Evolutionary conservation across 2,113 vertebrate species (phyloP), one percentile per base, ranked within the genome.

Genomic region (Hypocryptadius cinnamomeus): DNA sequence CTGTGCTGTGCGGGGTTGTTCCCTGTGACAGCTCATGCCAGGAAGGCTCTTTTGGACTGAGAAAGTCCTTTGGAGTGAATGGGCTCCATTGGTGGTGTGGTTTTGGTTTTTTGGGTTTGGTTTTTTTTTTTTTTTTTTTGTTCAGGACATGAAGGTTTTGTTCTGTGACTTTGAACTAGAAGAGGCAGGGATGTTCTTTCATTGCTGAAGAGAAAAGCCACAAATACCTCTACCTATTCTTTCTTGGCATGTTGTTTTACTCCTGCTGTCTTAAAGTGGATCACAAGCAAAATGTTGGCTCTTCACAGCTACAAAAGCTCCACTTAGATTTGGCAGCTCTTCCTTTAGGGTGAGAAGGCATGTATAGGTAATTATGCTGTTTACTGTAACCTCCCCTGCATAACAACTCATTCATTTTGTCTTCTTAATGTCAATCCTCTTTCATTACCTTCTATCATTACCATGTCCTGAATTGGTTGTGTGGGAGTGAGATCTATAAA

Each of bases 11-110:
- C 2, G n/a, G 51, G 47, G 45, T 30, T 5, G 1, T 64, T 39
- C 56, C 20, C 56, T 64, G n/a, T 24, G 50, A 28, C 1, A 4
- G 0, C 12, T 76, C 2, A 0, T 39, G 8, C 20, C 3, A 1
- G 54, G 68, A 71, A 47, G 25, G 28, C 35, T 76, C 23, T 33
- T 79, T 44, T 0, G 27, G 24, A 22, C 22, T 30, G 30, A 64
- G 31, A 40, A 70, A 66, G 47, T n/a, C 30, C 83, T 76, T 57
- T 5, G 17, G 53, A 65, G 10, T 21, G 79, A 23, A 19, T 5
- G 9, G 24, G 9, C 14, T 81, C 40, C n/a, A n/a, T 37, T 63
- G 14, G 13, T 73, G 47, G n/a, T 3, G 0, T 50, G 30, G 4
- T 53, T 63, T 78, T 70, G 24, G 2, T 10, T 51, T 61, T 60